phyloP scores from a whole-genome alignment of 2,113 vertebrate genomes.

The Erinaceus europaeus region DNA sequence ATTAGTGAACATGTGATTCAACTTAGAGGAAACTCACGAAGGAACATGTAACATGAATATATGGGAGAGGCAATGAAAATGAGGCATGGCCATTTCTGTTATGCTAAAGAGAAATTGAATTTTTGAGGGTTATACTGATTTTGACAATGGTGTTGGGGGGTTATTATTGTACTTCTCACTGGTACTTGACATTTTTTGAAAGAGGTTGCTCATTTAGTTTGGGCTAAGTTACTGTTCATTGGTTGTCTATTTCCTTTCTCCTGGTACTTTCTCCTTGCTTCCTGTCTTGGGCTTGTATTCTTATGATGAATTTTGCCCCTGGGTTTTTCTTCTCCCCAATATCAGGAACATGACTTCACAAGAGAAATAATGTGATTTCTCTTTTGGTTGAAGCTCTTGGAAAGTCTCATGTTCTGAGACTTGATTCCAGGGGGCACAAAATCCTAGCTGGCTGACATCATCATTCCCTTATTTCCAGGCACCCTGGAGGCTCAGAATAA shows the following conservation, averaged over 20 bases:
- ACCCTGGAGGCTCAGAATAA: neutral
- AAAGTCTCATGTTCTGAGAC: neutral
- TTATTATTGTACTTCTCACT: too few relatives aligned
- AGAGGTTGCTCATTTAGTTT: neutral
- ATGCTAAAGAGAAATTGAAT: neutral
- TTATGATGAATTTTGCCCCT: neutral
- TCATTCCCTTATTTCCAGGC: rapidly evolving
- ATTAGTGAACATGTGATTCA: slow-evolving; percentile 39
- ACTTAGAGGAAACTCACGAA: neutral
- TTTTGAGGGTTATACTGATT: neutral
- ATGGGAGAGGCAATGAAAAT: neutral
- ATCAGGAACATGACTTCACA: neutral
- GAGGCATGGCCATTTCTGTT: neutral
- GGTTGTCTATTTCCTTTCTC: neutral
- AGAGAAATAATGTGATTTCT: neutral
- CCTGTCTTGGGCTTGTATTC: neutral
- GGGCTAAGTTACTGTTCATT: neutral
- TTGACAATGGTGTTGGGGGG: neutral
- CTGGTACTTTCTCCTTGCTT: neutral
- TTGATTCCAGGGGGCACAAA: neutral
- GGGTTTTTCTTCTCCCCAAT: neutral
- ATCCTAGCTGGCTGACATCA: too few relatives aligned
- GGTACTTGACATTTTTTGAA: too few relatives aligned
- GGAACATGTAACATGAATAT: neutral
- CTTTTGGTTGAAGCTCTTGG: neutral